phyloP scores from a whole-genome alignment of 2,113 vertebrate genomes.

The Gallinago media region DNA sequence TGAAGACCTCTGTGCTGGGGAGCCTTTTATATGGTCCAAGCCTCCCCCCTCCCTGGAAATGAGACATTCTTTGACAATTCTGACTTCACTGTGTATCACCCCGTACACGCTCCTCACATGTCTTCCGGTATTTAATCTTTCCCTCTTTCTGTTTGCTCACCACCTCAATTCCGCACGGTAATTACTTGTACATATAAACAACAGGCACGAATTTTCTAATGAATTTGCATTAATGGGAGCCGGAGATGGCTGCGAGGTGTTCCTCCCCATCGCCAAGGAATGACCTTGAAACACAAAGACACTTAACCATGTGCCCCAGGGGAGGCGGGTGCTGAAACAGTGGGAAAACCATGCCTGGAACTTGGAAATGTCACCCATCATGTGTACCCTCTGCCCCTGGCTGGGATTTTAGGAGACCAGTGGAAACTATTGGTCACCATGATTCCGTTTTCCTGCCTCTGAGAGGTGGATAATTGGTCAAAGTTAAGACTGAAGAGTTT shows the following conservation, averaged over 20 bases:
- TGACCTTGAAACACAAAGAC: not conserved
- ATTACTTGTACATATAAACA: not conserved
- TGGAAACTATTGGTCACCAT: not conserved
- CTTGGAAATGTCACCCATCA: not conserved
- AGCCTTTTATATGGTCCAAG: not conserved
- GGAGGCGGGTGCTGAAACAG: not conserved
- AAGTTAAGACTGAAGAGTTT: not conserved
- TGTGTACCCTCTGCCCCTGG: rapidly evolving
- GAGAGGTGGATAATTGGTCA: not conserved
- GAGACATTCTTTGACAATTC: slow-evolving; percentile 15
- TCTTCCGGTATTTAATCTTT: not conserved
- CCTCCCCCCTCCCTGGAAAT: slow-evolving; percentile 12
- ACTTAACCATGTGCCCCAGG: not conserved
- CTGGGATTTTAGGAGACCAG: rapidly evolving
- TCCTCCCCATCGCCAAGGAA: not conserved
- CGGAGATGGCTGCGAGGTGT: not conserved
- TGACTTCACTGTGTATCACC: not conserved
- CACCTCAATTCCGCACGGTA: not conserved
- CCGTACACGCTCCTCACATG: not conserved
- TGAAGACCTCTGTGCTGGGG: not conserved
- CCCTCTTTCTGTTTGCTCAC: slow-evolving; percentile 10
- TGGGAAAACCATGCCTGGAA: slow-evolving; percentile 5
- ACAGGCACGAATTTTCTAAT: slow-evolving; percentile 4
- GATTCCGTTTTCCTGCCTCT: not conserved
- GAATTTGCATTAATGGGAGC: not conserved